Conservation (phyloP, 1,140 invertebrate species). For the Myzus persicae region DNA sequence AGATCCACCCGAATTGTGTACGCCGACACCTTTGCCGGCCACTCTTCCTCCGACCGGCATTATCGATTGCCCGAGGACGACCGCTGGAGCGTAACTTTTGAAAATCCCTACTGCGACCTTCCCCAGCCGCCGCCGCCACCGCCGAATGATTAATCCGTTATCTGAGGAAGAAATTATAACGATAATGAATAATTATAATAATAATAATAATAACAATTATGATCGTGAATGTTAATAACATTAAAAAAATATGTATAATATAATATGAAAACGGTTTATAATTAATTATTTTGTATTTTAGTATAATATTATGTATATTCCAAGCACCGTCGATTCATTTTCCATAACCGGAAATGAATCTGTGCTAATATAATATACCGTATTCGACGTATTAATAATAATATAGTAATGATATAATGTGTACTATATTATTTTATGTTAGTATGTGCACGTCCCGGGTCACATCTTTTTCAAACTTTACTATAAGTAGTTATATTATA, state of each 20-base stretch:
- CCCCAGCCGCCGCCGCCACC: background rate
- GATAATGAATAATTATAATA: too few relatives aligned
- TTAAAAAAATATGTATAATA: too few relatives aligned
- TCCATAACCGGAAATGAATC: background rate
- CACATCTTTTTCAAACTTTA: background rate
- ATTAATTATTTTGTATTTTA: background rate
- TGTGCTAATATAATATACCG: too few relatives aligned
- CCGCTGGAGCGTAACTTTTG: background rate
- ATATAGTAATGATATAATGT: background rate
- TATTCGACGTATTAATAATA: background rate
- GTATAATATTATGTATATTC: background rate
- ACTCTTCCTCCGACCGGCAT: constrained; percentile 52
- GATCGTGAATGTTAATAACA: too few relatives aligned
- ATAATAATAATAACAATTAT: background rate
- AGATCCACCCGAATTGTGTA: constrained; percentile 39
- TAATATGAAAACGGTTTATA: too few relatives aligned
- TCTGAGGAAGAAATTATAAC: background rate
- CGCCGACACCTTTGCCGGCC: constrained; percentile 14
- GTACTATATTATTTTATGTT: too few relatives aligned
- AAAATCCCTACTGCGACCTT: constrained; percentile 12
- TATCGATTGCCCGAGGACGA: constrained; percentile 15
- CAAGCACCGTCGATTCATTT: background rate
- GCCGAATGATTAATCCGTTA: constrained; percentile 17
- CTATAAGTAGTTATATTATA: background rate
- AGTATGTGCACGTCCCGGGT: background rate